phyloP scores from a whole-genome alignment of 2,888 invertebrate genomes.

The Morpho deidamia region DNA sequence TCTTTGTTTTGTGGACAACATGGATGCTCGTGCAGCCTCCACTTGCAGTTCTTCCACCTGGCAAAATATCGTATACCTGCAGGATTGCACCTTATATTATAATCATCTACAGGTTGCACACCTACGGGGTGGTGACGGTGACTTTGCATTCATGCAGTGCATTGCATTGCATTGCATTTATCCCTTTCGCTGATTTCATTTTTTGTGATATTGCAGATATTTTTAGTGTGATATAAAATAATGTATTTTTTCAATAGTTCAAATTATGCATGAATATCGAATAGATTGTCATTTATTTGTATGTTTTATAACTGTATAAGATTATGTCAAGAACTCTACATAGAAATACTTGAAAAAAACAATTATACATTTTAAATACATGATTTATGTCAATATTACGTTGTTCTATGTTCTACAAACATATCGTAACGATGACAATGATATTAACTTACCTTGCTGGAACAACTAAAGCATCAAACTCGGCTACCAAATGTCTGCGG shows the following conservation, averaged over 20 bases:
- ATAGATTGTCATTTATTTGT: conserved; percentile 12
- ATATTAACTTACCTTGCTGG: conserved; percentile 87
- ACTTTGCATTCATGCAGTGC: conserved; percentile 51
- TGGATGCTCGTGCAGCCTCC: conserved; percentile 84
- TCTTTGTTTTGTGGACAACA: conserved; percentile 81
- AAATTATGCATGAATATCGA: conserved; percentile 7
- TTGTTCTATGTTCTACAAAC: not conserved
- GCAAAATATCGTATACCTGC: conserved; percentile 90
- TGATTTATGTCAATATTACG: not conserved
- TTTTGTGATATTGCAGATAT: conserved; percentile 11
- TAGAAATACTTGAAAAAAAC: not conserved
- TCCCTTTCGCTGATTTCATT: conserved; percentile 24
- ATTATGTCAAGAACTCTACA: not conserved
- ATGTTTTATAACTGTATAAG: not conserved
- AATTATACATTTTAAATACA: not conserved
- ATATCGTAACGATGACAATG: not conserved
- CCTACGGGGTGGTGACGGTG: conserved; percentile 51
- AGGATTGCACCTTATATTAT: conserved; percentile 78
- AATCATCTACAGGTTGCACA: conserved; percentile 72
- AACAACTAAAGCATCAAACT: conserved; percentile 92
- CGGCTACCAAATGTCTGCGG: conserved; percentile 92
- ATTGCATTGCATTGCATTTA: conserved; percentile 30
- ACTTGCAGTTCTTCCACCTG: conserved; percentile 91
- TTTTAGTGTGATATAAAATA: conserved; percentile 7
- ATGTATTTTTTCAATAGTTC: not conserved